Evolutionary conservation across 2,888 invertebrate species (phyloP), one percentile per base, ranked within the genome.

Genomic region (Litoditis marina): DNA sequence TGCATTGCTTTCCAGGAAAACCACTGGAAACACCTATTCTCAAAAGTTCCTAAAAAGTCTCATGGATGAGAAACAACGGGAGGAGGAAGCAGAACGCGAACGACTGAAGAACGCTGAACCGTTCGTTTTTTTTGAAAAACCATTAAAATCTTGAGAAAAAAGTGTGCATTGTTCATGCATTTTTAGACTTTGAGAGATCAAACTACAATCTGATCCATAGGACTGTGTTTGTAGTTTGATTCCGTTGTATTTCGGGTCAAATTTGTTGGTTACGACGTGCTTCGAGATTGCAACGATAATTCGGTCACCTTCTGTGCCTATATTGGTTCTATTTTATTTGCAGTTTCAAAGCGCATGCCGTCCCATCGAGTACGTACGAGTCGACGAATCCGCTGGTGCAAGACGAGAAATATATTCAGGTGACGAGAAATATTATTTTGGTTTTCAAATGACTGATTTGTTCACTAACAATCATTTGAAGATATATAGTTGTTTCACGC

Each of bases 331-430:
- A 11, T 39, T 39, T n/a, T n/a, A 25, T 44, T 25, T 54, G 46
- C 50, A 61, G 61, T 16, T 72, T 72, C 47, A 62, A 63, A 55
- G 72, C 72, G 11, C 62, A 66, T 62, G 68, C 72, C 8, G 68
- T 72, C 6, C 72, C 72, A 1, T 50, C 57, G 25, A 66, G 69
- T 3, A 72, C 72, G 2, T 72, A 72, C 46, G 25, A 54, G 8
- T 64, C 72, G 2, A 57, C 63, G 5, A 72, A 72, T 56, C 66
- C 64, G 11, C 60, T 63, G 25, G 61, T 67, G 6, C 61, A 63
- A 13, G 66, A 69, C 36, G 22, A 62, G 22, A 61, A 62, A 32
- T 72, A 72, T 42, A 59, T 66, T 22, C 65, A 66, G 3, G 60
- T 61, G n/a, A n/a, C n/a, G n/a, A n/a, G n/a, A n/a, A n/a, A n/a